These are phyloP conservation scores for Neodiprion pinetum DNA, from an alignment of 1,140 invertebrate genomes.

Conservation along the genomic window DNA sequence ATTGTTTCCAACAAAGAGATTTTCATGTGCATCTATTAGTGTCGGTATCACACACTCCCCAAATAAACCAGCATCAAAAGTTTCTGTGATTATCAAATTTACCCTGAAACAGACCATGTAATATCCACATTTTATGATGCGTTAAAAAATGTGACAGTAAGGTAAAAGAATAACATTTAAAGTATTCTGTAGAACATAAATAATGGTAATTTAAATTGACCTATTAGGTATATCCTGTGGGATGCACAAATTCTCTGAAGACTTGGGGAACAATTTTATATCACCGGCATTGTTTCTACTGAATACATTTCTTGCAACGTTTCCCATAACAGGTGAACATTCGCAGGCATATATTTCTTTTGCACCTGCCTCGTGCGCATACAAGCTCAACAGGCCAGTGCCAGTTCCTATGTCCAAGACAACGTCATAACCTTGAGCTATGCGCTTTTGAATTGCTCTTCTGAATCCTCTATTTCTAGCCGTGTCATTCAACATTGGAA, in stretches of 20 bases:
- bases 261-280: conserved; percentile 58
- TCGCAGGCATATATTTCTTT: conserved; percentile 71
- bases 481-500: conserved; percentile 81
- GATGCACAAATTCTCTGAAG: conserved; percentile 64
- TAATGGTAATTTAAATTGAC: conserved; percentile 23
- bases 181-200: no score
- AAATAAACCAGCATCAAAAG: conserved; percentile 80
- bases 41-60: conserved; percentile 76
- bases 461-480: conserved; percentile 71
- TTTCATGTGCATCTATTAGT: conserved; percentile 71
- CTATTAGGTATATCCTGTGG: conserved; percentile 64
- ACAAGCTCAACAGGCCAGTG: conserved; percentile 74
- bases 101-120: conserved; percentile 57
- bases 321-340: conserved; percentile 67
- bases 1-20: conserved; percentile 59
- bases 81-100: conserved; percentile 76
- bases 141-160: no score
- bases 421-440: conserved; percentile 62
- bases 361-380: conserved; percentile 66
- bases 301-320: conserved; percentile 67
- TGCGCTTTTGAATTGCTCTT: conserved; percentile 67
- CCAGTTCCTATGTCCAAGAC: conserved; percentile 81
- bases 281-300: conserved; percentile 57
- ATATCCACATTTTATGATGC: no score
- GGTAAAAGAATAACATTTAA: no score